Percentiles rank a stretch among this genome's conserved stretches.
Evolutionary conservation across 2,113 vertebrate genomes (phyloP).

Genomic region (Okapia johnstoni): DNA sequence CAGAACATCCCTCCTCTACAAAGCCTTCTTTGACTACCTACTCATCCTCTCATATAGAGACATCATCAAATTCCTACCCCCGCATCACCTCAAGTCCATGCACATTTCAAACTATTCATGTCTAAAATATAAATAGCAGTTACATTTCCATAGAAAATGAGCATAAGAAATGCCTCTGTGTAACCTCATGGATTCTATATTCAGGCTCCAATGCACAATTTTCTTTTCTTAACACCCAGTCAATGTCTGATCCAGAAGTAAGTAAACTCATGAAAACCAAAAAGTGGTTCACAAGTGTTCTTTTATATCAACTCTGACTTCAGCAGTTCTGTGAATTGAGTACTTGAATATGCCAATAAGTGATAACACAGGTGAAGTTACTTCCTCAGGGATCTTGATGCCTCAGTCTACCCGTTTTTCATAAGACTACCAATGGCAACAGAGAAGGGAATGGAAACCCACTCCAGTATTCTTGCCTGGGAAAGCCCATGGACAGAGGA

Average conservation of each 20-base stretch:
- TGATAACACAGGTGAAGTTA: neutral
- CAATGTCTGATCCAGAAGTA: neutral
- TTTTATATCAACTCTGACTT: neutral
- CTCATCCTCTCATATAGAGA: neutral
- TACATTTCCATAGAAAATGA: neutral
- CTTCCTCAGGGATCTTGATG: neutral
- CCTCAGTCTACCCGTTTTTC: neutral
- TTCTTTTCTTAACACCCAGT: neutral
- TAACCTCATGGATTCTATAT: neutral
- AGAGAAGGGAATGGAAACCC: neutral
- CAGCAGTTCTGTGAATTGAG: neutral
- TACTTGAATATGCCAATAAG: neutral
- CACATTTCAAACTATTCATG: neutral
- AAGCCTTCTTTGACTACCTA: neutral
- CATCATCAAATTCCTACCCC: neutral
- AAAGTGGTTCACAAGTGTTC: neutral
- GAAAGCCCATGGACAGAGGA: neutral
- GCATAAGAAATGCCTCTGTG: neutral
- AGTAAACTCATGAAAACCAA: neutral
- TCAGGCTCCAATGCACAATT: neutral
- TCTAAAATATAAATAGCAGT: neutral
- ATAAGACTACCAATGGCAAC: neutral
- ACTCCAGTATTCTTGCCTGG: neutral
- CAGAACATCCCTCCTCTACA: neutral
- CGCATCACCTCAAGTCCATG: neutral